phyloP scores from a whole-genome alignment of 2,888 invertebrate genomes.

The Mellilla xanthometata region DNA sequence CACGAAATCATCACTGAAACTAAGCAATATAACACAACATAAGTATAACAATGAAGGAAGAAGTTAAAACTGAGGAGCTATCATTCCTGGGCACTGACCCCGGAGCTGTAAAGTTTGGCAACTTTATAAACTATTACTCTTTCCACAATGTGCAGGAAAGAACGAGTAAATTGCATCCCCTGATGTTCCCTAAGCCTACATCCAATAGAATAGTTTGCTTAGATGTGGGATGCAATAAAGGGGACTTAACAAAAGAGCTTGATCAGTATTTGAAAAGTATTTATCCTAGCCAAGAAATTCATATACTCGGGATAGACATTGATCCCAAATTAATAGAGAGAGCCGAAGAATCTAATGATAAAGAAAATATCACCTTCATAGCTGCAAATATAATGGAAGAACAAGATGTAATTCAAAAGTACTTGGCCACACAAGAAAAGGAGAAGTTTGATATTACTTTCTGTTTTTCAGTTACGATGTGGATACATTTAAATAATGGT shows the following conservation, averaged over 20 bases:
- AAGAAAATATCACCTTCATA: constrained; percentile 76
- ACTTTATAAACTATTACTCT: constrained; percentile 94
- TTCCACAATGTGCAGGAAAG: constrained; percentile 89
- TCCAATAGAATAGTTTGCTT: constrained; percentile 74
- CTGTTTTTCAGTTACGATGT: constrained; percentile 94
- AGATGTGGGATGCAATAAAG: constrained; percentile 91
- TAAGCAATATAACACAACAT: not conserved
- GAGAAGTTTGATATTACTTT: constrained; percentile 86
- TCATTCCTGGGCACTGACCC: constrained; percentile 84
- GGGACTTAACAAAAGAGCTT: constrained; percentile 86
- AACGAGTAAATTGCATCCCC: constrained; percentile 78
- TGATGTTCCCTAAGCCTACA: constrained; percentile 55
- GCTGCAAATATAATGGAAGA: constrained; percentile 84
- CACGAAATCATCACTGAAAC: not conserved
- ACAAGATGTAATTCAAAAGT: constrained; percentile 59
- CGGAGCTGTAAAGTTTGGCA: constrained; percentile 90
- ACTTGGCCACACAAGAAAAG: constrained; percentile 64
- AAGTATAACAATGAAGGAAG: constrained; percentile 30
- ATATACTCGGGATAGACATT: constrained; percentile 88
- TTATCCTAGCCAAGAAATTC: constrained; percentile 53
- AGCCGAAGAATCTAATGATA: constrained; percentile 80
- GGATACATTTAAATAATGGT: constrained; percentile 94
- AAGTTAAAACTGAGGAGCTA: constrained; percentile 44
- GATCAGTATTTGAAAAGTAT: constrained; percentile 73
- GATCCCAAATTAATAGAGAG: constrained; percentile 87